Conservation (phyloP, 2,797 vertebrate species). For the Paratrypauchen microcephalus region DNA sequence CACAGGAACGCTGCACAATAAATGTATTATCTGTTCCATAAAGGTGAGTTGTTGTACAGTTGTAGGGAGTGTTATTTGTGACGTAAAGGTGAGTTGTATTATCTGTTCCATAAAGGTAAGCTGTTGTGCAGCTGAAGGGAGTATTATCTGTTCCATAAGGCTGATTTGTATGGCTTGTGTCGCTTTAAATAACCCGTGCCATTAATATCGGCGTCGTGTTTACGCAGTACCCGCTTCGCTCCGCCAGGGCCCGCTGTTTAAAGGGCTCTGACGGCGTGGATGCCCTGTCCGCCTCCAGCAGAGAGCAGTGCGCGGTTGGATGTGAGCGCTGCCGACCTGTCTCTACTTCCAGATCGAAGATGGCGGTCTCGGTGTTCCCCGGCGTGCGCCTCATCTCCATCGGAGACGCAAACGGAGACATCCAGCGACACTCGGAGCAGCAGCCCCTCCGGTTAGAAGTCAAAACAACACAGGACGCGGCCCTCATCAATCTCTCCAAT, state of each 20-base stretch:
- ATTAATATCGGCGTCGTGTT: slow-evolving; percentile 18
- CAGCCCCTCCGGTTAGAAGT: slow-evolving; percentile 90
- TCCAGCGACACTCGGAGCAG: slow-evolving; percentile 95
- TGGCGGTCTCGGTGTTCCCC: slow-evolving; percentile 93
- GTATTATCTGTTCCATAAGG: no score
- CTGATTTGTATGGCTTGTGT: background rate
- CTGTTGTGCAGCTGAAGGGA: no score
- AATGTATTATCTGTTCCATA: no score
- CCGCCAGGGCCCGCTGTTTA: slow-evolving; percentile 51
- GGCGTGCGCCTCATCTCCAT: slow-evolving; percentile 96
- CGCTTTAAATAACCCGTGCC: slow-evolving; percentile 2
- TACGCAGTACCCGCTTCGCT: background rate
- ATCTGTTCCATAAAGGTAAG: no score
- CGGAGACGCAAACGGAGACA: slow-evolving; percentile 95
- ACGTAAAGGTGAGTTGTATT: no score
- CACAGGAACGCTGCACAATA: no score
- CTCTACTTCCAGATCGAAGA: slow-evolving; percentile 84
- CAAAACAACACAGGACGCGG: slow-evolving; percentile 86
- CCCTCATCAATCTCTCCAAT: slow-evolving; percentile 89
- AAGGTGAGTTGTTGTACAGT: no score
- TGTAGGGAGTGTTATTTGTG: no score
- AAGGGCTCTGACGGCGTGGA: slow-evolving; percentile 9
- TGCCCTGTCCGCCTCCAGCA: slow-evolving; percentile 51
- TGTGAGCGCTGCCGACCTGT: slow-evolving; percentile 67
- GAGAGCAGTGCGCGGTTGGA: slow-evolving; percentile 64